These are phyloP conservation scores for Agrenia bidenticulata DNA, from an alignment of 2,888 invertebrate species.

Conservation along the genomic window DNA sequence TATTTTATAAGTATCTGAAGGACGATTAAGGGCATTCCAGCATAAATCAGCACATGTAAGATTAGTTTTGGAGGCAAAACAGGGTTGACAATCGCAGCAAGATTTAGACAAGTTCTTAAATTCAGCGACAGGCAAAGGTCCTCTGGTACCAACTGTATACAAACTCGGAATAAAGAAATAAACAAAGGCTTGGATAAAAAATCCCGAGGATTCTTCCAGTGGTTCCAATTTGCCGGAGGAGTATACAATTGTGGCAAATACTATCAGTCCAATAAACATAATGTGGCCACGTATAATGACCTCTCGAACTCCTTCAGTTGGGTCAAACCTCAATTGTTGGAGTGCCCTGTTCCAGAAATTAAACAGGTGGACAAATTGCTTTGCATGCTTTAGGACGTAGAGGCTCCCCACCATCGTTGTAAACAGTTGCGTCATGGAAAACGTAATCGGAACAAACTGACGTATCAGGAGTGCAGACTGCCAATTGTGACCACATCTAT, in stretches of 20 bases:
- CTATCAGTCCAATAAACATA: constrained; percentile 11
- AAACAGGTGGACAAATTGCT: constrained; percentile 16
- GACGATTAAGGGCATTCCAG: constrained; percentile 18
- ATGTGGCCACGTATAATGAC: constrained; percentile 1
- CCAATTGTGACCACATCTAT: constrained; percentile 26
- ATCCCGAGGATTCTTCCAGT: constrained; percentile 17
- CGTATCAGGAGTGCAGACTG: constrained; percentile 19
- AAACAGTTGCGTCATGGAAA: constrained; percentile 28
- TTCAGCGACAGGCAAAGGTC: constrained; percentile 4
- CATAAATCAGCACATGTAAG: constrained; percentile 1
- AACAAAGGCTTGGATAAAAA: constrained; percentile 12
- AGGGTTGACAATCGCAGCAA: constrained; percentile 13
- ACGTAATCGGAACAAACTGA: constrained; percentile 23
- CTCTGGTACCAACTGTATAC: not conserved
- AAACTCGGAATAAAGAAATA: constrained; percentile 16
- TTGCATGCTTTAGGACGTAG: constrained; percentile 15
- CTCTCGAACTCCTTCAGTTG: constrained; percentile 9
- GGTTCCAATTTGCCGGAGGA: not conserved
- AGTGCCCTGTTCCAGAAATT: constrained; percentile 24
- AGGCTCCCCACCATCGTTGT: constrained; percentile 19
- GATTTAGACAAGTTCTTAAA: not conserved
- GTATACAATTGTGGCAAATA: not conserved
- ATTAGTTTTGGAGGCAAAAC: not conserved
- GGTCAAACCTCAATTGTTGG: constrained; percentile 22
- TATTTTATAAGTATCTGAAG: not conserved